A percentile compares a stretch with the other conserved stretches of the same genome.
Conservation (phyloP, 2,113 vertebrate genomes). For the Grammomys dolichurus region DNA sequence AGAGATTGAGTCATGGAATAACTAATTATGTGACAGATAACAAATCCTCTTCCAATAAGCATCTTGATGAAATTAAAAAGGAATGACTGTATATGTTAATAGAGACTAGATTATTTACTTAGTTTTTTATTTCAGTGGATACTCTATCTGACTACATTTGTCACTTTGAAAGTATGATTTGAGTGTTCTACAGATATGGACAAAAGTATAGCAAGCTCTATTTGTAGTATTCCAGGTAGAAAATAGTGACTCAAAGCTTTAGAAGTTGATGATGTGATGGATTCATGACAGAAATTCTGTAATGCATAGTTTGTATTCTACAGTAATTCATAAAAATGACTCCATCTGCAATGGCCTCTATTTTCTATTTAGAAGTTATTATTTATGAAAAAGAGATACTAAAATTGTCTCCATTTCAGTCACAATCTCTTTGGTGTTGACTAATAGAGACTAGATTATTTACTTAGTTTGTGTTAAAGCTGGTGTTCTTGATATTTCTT, state of each 20-base stretch:
- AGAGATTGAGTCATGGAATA: neutral
- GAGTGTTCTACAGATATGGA: neutral
- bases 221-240: neutral
- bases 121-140: neutral
- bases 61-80: neutral
- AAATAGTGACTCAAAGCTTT: neutral
- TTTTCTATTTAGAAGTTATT: neutral
- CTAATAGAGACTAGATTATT: neutral
- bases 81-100: neutral
- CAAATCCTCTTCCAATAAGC: neutral
- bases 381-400: neutral
- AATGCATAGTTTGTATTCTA: neutral
- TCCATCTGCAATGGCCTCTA: neutral
- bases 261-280: neutral
- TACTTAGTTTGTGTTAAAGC: slow-evolving; percentile 30
- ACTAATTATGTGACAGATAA: neutral
- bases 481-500: slow-evolving; percentile 11
- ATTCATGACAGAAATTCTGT: neutral
- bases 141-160: neutral
- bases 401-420: neutral
- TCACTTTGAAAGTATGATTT: slow-evolving; percentile 16
- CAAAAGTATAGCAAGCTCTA: neutral
- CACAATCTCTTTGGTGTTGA: neutral
- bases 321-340: neutral
- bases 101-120: neutral